These are phyloP conservation scores for Cladorhizidae sp. DNA, from an alignment of 37 sponge, comb jelly and placozoan species.

Conservation along the genomic window DNA sequence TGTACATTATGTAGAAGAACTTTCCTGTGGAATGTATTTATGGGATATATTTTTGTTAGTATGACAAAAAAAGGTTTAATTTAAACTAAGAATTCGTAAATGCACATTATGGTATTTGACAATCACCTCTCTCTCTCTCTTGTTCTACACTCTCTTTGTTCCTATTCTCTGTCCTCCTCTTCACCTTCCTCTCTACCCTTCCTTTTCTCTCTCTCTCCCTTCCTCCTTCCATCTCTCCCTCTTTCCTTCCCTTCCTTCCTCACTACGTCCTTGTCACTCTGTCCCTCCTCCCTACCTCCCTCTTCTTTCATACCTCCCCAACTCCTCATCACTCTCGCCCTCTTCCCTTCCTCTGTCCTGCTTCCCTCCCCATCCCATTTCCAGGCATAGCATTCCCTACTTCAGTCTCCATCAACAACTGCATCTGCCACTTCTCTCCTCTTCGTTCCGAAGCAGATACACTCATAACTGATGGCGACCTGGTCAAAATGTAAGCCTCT, in stretches of 20 bases:
- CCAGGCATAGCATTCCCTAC: constrained; percentile 97
- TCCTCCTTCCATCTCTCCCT: background rate
- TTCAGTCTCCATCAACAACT: constrained; percentile 93
- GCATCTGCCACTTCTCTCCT: constrained; percentile 89
- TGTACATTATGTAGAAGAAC: too few relatives aligned
- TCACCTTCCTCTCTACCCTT: background rate
- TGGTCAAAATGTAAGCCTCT: constrained; percentile 91
- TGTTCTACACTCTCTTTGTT: background rate
- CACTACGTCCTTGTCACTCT: background rate
- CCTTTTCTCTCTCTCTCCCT: background rate
- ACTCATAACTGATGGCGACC: constrained; percentile 72
- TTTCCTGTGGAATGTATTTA: too few relatives aligned
- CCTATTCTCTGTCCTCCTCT: background rate
- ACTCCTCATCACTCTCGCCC: background rate
- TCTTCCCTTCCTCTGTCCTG: background rate
- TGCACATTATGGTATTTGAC: too few relatives aligned
- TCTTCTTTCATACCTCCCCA: too few relatives aligned
- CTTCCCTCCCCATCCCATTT: background rate
- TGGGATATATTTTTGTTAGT: too few relatives aligned
- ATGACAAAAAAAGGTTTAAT: too few relatives aligned
- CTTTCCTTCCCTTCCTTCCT: background rate
- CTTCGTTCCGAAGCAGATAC: constrained; percentile 81
- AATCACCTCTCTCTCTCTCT: too few relatives aligned
- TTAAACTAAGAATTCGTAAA: too few relatives aligned
- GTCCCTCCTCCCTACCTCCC: too few relatives aligned